Percentiles rank a stretch among this genome's conserved stretches.
These are phyloP conservation scores for Oligia fasciuncula DNA, from an alignment of 2,888 invertebrate genomes.

Conservation along the genomic window DNA sequence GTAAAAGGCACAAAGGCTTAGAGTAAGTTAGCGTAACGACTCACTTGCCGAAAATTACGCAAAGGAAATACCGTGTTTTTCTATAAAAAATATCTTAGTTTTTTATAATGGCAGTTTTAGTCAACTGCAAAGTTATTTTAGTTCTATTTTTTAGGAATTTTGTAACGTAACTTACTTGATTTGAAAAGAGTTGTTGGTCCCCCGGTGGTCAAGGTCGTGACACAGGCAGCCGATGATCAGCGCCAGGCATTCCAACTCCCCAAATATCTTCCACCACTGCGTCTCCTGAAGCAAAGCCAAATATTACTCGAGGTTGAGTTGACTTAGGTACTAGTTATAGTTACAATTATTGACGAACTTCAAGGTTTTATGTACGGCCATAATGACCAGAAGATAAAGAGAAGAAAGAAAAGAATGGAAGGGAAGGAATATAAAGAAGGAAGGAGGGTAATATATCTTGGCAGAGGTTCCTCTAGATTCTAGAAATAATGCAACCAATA, in stretches of 20 bases:
- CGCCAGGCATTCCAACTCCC: conserved; percentile 97
- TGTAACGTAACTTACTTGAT: conserved; percentile 87
- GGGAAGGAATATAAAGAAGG: background rate
- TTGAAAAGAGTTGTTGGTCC: conserved; percentile 99
- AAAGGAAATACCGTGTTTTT: background rate
- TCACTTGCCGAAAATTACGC: background rate
- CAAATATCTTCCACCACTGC: conserved; percentile 98
- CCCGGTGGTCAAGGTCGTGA: conserved; percentile 98
- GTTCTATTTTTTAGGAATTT: background rate
- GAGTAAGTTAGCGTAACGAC: background rate
- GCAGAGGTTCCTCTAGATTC: background rate
- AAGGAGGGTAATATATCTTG: background rate
- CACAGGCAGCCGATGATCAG: conserved; percentile 98
- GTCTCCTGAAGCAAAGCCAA: conserved; percentile 91
- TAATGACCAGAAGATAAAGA: background rate
- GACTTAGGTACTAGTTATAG: too few species aligned
- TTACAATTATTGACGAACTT: background rate
- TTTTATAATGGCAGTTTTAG: background rate
- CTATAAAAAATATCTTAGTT: too few species aligned
- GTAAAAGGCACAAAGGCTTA: background rate
- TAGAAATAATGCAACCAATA: background rate
- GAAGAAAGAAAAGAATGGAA: background rate
- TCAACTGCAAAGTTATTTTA: background rate
- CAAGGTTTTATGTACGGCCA: background rate
- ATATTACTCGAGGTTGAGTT: conserved; percentile 53